phyloP scores from a whole-genome alignment of 1,140 invertebrate genomes.

The Cydia fagiglandana region DNA sequence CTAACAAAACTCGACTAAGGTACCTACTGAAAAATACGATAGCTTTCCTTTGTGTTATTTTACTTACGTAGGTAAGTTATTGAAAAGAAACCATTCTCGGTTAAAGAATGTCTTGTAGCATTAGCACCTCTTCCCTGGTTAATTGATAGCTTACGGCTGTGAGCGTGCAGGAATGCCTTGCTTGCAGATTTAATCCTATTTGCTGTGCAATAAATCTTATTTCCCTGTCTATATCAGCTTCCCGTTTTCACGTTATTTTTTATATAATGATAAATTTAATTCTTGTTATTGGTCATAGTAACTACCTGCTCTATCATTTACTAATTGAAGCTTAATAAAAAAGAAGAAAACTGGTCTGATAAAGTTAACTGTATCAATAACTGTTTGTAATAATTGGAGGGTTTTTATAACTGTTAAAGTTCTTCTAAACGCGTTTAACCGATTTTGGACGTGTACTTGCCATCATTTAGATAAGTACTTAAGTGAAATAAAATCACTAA shows the following conservation, averaged over 20 bases:
- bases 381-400: not conserved
- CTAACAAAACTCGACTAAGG: conserved; percentile 5
- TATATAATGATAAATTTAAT: not conserved
- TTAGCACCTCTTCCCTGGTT: conserved; percentile 44
- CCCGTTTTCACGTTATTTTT: not conserved
- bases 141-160: conserved; percentile 61
- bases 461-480: not conserved
- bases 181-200: conserved; percentile 58
- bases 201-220: conserved; percentile 50
- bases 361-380: not conserved
- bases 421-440: not conserved
- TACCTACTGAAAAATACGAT: conserved; percentile 20
- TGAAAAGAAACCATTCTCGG: conserved; percentile 43
- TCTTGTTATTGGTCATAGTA: not conserved
- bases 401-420: not conserved
- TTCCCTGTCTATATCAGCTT: conserved; percentile 37
- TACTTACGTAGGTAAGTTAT: not conserved
- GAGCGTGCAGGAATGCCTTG: conserved; percentile 66
- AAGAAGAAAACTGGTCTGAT: not conserved
- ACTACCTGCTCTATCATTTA: not conserved
- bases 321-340: not conserved
- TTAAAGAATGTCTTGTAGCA: conserved; percentile 38
- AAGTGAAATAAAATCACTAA: not conserved
- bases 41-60: not conserved
- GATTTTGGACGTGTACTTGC: not conserved